These are phyloP conservation scores for Lordiphosa collinella DNA, from an alignment of 1,140 invertebrate species.

Conservation along the genomic window DNA sequence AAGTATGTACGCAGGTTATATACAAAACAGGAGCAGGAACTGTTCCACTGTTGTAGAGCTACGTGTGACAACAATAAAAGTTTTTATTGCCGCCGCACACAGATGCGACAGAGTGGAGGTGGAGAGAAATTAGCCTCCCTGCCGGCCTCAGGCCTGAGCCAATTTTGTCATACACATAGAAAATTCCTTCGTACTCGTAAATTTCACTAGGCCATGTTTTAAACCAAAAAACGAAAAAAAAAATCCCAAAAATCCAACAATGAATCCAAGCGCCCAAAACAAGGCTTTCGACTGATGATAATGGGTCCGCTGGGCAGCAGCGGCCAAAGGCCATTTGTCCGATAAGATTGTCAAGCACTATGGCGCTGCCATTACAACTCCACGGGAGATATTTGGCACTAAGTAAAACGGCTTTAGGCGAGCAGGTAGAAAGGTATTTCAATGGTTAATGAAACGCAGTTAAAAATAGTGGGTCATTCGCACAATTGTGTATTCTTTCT, in stretches of 20 bases:
- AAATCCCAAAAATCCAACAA: conserved; percentile 26
- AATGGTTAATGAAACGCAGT: too few species aligned
- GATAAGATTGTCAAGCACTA: conserved; percentile 18
- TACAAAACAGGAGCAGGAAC: conserved; percentile 39
- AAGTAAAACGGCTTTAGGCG: neutral
- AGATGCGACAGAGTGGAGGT: conserved; percentile 46
- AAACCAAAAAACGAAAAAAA: conserved; percentile 3
- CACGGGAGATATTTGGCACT: neutral
- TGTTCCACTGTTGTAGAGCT: conserved; percentile 33
- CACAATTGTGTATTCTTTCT: too few species aligned
- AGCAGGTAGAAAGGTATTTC: conserved; percentile 24
- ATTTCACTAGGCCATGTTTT: conserved; percentile 26
- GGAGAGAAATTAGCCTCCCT: conserved; percentile 25
- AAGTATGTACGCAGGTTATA: conserved; percentile 76
- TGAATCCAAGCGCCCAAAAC: conserved; percentile 10
- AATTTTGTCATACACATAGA: conserved; percentile 56
- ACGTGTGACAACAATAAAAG: conserved; percentile 77
- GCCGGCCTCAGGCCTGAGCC: conserved; percentile 13
- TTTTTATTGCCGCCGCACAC: conserved; percentile 69
- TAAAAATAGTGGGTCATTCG: too few species aligned
- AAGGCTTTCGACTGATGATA: neutral
- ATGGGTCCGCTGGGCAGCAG: conserved; percentile 5
- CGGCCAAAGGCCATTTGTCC: conserved; percentile 28
- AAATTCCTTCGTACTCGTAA: conserved; percentile 23
- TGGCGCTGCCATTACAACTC: neutral